phyloP scores from a whole-genome alignment of 2,113 vertebrate species.

The Willisornis vidua region DNA sequence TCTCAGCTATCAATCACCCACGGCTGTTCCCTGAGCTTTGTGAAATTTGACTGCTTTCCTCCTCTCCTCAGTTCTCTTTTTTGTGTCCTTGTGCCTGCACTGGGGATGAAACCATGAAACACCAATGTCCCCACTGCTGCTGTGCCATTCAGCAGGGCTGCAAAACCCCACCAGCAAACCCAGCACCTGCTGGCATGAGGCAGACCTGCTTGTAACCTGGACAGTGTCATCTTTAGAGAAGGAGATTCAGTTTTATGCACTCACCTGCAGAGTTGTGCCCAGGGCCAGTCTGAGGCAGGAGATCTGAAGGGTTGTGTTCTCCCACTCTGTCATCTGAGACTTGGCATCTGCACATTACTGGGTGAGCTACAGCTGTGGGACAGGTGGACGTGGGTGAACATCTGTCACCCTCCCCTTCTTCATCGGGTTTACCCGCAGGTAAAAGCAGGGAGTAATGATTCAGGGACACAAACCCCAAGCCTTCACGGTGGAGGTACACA shows the following conservation, averaged over 20 bases:
- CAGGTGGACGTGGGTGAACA: neutral
- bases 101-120: neutral
- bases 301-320: neutral
- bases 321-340: neutral
- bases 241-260: neutral
- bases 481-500: neutral
- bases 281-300: no score
- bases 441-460: neutral
- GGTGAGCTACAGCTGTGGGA: neutral
- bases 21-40: neutral
- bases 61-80: no score
- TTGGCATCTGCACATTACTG: rapidly evolving
- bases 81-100: neutral
- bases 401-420: neutral
- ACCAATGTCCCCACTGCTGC: neutral
- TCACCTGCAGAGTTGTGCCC: neutral
- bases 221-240: rapidly evolving
- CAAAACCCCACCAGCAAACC: neutral
- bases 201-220: neutral
- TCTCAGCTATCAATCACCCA: neutral
- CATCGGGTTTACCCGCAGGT: rapidly evolving
- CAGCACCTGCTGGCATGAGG: rapidly evolving
- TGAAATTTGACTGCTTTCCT: neutral
- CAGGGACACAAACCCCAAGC: neutral
- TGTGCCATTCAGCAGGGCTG: neutral